Evolutionary conservation across 2,797 vertebrate genomes (phyloP).

Genomic region (Anolis apletophallus): DNA sequence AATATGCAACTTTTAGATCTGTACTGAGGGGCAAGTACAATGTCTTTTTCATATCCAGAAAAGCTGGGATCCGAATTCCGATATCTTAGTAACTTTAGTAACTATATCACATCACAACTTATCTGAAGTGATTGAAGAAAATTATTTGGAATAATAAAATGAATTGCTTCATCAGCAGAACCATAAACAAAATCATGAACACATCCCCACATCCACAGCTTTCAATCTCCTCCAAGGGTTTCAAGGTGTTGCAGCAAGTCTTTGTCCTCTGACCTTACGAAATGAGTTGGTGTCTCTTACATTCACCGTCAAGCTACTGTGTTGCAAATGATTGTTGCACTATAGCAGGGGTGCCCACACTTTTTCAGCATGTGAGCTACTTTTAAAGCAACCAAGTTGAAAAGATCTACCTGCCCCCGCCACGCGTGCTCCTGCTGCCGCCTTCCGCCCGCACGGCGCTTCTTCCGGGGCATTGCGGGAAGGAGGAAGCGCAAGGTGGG

Average conservation of each 20-base stretch:
- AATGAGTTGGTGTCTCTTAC: background rate
- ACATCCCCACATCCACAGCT: background rate
- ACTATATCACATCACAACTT: background rate
- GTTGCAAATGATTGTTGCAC: background rate
- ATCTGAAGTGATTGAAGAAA: background rate
- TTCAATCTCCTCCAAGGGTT: background rate
- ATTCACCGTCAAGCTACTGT: too few relatives aligned
- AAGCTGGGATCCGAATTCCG: background rate
- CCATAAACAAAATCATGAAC: background rate
- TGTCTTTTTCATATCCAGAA: background rate
- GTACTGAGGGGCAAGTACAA: background rate
- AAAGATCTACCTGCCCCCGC: too few relatives aligned
- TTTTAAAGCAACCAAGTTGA: too few relatives aligned
- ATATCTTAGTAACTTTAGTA: background rate
- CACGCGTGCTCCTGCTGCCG: too few relatives aligned
- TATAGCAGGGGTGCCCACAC: too few relatives aligned
- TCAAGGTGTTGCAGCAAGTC: background rate
- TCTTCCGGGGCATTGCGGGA: too few relatives aligned
- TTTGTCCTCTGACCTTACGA: background rate
- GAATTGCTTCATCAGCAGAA: background rate
- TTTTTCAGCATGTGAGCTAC: too few relatives aligned
- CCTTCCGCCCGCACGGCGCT: too few relatives aligned
- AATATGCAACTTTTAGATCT: background rate
- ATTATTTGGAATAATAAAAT: background rate
- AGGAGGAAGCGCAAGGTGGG: too few relatives aligned